phyloP scores from a whole-genome alignment of 2,113 vertebrate genomes.

The Piliocolobus tephrosceles region DNA sequence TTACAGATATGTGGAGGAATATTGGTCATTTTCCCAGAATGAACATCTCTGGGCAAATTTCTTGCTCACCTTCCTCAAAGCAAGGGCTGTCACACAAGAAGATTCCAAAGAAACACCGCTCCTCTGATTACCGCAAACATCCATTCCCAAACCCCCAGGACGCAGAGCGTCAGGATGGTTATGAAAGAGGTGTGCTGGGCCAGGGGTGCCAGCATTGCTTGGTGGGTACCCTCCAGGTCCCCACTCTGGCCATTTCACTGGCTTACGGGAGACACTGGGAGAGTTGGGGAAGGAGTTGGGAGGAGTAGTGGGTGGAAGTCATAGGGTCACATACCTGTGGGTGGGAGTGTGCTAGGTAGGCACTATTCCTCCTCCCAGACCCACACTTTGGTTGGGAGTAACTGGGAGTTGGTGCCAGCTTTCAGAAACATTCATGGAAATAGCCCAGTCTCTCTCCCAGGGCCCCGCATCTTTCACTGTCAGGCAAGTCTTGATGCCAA shows the following conservation, averaged over 20 bases:
- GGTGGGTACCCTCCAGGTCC: no score
- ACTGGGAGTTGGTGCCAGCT: not conserved
- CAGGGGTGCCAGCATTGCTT: not conserved
- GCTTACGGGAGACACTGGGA: not conserved
- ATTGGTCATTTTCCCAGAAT: constrained; percentile 12
- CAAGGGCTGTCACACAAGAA: not conserved
- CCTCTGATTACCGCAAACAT: not conserved
- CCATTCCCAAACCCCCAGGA: not conserved
- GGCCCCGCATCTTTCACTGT: not conserved
- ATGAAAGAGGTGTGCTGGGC: not conserved
- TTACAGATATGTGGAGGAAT: not conserved
- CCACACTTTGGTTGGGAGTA: not conserved
- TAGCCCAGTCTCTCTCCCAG: not conserved
- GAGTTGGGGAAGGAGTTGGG: not conserved
- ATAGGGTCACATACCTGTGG: not conserved
- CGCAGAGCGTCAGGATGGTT: not conserved
- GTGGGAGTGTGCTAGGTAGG: fast-evolving
- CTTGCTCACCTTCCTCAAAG: not conserved
- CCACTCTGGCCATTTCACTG: not conserved
- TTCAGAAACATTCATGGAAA: not conserved
- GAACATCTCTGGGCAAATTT: constrained; percentile 20
- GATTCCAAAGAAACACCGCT: constrained; percentile 18
- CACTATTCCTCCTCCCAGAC: not conserved
- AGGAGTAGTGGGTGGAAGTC: not conserved
- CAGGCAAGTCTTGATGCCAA: not conserved